Conservation (phyloP, 2,113 vertebrate genomes). For the Phoxinus phoxinus region DNA sequence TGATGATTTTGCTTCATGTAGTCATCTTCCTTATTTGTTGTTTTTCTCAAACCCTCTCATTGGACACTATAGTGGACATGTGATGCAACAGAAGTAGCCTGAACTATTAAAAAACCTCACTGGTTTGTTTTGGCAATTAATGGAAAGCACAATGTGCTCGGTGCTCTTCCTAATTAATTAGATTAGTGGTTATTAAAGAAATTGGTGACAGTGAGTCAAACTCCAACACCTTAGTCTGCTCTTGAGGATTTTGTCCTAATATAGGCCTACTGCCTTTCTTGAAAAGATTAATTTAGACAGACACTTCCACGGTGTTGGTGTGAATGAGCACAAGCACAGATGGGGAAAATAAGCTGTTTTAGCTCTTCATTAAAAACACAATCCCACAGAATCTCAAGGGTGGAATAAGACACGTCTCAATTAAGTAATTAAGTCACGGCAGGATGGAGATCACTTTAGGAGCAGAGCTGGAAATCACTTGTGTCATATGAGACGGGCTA, state of each 20-base stretch:
- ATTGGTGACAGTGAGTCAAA: slow-evolving; percentile 52
- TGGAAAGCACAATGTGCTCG: neutral
- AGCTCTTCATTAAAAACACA: slow-evolving; percentile 76
- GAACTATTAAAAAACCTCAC: neutral
- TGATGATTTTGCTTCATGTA: neutral
- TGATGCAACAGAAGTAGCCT: neutral
- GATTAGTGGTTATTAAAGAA: slow-evolving; percentile 18
- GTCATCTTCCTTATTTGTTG: neutral
- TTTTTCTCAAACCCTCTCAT: neutral
- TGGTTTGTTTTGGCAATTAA: neutral
- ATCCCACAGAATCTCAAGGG: slow-evolving; percentile 72
- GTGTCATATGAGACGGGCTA: neutral
- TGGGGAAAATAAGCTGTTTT: slow-evolving; percentile 77
- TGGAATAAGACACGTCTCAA: slow-evolving; percentile 62
- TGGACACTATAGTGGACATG: neutral
- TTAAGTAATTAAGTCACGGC: slow-evolving; percentile 44
- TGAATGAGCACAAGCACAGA: slow-evolving; percentile 70
- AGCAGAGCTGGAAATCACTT: slow-evolving; percentile 38
- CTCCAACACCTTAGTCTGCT: slow-evolving; percentile 68
- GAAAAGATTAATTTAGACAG: slow-evolving; percentile 75
- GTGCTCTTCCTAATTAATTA: slow-evolving; percentile 8
- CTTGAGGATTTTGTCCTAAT: slow-evolving; percentile 72
- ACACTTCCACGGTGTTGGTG: slow-evolving; percentile 76
- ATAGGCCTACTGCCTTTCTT: slow-evolving; percentile 74
- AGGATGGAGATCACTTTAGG: slow-evolving; percentile 45